Evolutionary conservation across 2,888 invertebrate genomes (phyloP), one percentile per base, ranked within the genome.

Genomic region (Argyresthia albistria): DNA sequence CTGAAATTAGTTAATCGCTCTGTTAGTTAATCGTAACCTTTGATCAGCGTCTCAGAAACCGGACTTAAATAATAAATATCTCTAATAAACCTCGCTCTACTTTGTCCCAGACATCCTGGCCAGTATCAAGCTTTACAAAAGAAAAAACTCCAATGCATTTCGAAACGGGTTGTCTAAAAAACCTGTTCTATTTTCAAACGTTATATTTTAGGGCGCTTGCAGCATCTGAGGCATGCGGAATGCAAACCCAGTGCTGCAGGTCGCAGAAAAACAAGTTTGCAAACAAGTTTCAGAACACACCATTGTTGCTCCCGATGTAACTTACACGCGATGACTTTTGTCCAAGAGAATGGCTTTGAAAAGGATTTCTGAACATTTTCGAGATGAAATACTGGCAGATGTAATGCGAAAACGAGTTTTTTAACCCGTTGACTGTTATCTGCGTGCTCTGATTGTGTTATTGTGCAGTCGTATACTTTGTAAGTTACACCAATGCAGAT

Each of bases 211-310:
- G 68, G 72, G 68, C 66, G 60, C 46, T 55, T 54, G 70, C 69
- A 70, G 74, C 78, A 71, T 62, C 65, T 67, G 70, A 80, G 80
- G 73, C 75, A 74, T 58, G 63, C 75, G 76, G 73, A 80, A 80
- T 77, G 81, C 83, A 72, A 78, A 80, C 73, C 60, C 55, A 39
- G 70, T 58, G 75, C 76, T 79, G 76, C 76, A 74, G 63, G 69
- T 60, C 59, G 62, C 59, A 53, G 43, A 43, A 58, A 62, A 75
- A 71, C 79, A 52, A 65, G 79, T 79, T 74, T 63, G 56, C 47
- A 57, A 66, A 65, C 67, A 60, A 58, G 65, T 46, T 46, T 46
- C 14, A 56, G 55, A 50, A 35, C 39, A 15, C 52, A 8, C 11
- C 51, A 43, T 43, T 25, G 16, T 51, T 43, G 43, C 11, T 3